Conservation (phyloP, 2,113 vertebrate genomes). For the Ifrita kowaldi region DNA sequence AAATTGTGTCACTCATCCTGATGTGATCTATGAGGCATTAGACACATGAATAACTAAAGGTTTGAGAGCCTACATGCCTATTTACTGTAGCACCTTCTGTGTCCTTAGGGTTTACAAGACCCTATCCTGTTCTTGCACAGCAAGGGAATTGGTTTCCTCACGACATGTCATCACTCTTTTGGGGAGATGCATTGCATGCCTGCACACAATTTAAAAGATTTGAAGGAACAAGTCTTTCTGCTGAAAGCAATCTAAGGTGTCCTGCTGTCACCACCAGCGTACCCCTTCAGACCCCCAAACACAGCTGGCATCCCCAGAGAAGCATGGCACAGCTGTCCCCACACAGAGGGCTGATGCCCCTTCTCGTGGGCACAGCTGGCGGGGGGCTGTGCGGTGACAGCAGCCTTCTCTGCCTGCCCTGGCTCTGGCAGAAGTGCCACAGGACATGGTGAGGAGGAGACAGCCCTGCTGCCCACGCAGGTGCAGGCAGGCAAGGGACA, state of each 20-base stretch:
- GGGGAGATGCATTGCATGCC: background rate
- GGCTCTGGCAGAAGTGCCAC: background rate
- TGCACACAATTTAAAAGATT: background rate
- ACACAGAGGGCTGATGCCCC: background rate
- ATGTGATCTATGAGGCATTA: background rate
- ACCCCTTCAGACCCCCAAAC: background rate
- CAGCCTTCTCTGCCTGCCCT: background rate
- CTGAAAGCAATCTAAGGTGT: background rate
- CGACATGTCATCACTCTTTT: background rate
- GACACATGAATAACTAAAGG: background rate
- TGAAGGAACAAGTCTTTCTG: background rate
- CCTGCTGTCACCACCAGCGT: background rate
- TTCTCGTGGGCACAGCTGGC: background rate
- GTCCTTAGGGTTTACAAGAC: background rate
- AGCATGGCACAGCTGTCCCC: background rate
- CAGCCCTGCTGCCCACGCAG: background rate
- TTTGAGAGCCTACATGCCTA: background rate
- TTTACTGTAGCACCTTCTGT: background rate
- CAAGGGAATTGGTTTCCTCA: background rate
- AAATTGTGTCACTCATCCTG: background rate
- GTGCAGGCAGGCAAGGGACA: background rate
- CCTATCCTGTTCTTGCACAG: background rate
- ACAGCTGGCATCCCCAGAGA: background rate
- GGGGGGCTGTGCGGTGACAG: background rate
- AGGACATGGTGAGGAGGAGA: background rate